A percentile compares a stretch with the other conserved stretches of the same genome.
These are phyloP conservation scores for Disparrhopalites patrizii DNA, from an alignment of 2,888 invertebrate species.

Conservation along the genomic window DNA sequence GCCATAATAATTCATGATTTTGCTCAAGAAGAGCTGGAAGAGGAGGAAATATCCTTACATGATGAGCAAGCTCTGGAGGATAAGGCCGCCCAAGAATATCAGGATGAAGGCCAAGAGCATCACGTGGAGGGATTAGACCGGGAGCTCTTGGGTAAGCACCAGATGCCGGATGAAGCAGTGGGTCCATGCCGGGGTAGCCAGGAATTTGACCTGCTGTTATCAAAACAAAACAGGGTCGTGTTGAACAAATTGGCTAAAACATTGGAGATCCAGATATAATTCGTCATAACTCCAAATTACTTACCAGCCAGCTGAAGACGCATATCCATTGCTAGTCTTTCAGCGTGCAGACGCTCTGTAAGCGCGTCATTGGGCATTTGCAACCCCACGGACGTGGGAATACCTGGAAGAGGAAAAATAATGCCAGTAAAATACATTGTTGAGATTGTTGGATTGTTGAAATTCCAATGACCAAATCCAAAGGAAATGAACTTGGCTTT, in stretches of 20 bases:
- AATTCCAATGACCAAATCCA: too few relatives aligned
- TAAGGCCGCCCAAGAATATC: constrained; percentile 75
- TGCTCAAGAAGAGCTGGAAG: background rate
- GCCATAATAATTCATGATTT: constrained; percentile 9
- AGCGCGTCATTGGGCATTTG: constrained; percentile 47
- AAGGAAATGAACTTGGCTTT: too few relatives aligned
- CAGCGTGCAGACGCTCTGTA: constrained; percentile 57
- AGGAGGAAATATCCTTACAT: too few relatives aligned
- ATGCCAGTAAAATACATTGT: too few relatives aligned
- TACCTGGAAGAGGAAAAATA: constrained; percentile 35
- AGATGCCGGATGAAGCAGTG: constrained; percentile 51
- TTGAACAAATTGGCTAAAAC: constrained; percentile 9
- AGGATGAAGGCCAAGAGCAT: constrained; percentile 62
- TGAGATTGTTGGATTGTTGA: background rate
- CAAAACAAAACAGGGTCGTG: constrained; percentile 5
- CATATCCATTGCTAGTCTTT: constrained; percentile 75
- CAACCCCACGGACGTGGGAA: constrained; percentile 48
- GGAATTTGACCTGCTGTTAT: constrained; percentile 45
- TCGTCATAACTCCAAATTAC: too few relatives aligned
- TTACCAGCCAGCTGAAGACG: constrained; percentile 46
- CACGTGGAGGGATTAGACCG: constrained; percentile 58
- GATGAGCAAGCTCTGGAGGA: constrained; percentile 74
- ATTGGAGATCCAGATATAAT: too few relatives aligned
- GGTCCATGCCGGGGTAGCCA: constrained; percentile 48
- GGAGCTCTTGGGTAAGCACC: constrained; percentile 59